phyloP scores from a whole-genome alignment of 2,113 vertebrate species.

The Osmerus eperlanus region DNA sequence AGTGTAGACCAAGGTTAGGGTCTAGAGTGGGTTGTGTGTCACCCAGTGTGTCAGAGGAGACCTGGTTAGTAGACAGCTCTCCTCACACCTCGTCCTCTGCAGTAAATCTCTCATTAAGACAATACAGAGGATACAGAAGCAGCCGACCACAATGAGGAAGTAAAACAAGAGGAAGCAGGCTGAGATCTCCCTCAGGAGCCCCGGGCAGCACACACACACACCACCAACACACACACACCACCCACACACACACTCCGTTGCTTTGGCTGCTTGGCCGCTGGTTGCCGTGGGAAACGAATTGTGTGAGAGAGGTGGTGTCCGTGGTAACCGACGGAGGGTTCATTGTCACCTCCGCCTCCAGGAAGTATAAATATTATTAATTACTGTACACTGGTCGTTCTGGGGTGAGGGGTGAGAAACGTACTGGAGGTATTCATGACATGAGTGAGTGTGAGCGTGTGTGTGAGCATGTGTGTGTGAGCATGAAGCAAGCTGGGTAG shows the following conservation, averaged over 20 bases:
- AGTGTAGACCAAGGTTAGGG: too few species aligned
- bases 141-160: constrained; percentile 73
- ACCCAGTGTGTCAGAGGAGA: constrained; percentile 22
- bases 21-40: too few species aligned
- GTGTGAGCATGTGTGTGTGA: not conserved
- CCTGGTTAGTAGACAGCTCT: constrained; percentile 70
- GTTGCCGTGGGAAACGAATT: constrained; percentile 13
- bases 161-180: constrained; percentile 74
- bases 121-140: constrained; percentile 77
- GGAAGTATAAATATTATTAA: constrained; percentile 5
- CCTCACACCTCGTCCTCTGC: constrained; percentile 73
- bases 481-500: not conserved
- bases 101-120: constrained; percentile 79
- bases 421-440: not conserved
- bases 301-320: not conserved
- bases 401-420: not conserved
- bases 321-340: not conserved
- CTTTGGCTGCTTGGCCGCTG: constrained; percentile 6
- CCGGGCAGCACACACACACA: constrained; percentile 65
- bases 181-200: constrained; percentile 63
- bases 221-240: constrained; percentile 32
- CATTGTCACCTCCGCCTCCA: constrained; percentile 9
- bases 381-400: not conserved
- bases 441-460: not conserved
- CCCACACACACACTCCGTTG: constrained; percentile 21